Evolutionary conservation across 1,140 invertebrate species (phyloP).

Genomic region (Ips nitidus): DNA sequence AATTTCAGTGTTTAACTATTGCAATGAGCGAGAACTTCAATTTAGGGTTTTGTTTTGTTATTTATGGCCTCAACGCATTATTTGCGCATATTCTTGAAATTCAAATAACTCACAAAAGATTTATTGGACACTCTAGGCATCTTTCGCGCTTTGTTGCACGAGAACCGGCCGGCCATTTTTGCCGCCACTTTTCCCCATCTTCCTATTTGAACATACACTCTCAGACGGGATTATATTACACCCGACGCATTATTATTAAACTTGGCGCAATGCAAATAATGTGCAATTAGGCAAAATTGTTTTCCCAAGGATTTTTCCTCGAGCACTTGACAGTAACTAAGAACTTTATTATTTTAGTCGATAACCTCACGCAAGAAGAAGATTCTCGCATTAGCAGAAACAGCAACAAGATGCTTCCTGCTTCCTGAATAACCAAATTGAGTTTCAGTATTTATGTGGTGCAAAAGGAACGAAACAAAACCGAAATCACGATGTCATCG

Average conservation of each 20-base stretch:
- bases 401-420: neutral
- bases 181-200: neutral
- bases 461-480: conserved; percentile 22
- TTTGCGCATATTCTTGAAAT: conserved; percentile 18
- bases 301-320: neutral
- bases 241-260: neutral
- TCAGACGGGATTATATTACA: no score
- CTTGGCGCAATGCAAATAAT: neutral
- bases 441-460: neutral
- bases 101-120: conserved; percentile 20
- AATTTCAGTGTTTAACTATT: no score
- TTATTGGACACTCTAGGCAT: conserved; percentile 21
- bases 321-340: neutral
- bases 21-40: neutral
- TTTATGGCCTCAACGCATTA: conserved; percentile 6
- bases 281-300: neutral
- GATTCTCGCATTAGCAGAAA: neutral
- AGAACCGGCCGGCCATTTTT: conserved; percentile 11
- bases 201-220: neutral
- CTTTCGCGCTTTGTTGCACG: conserved; percentile 17
- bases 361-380: no score
- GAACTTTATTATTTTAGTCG: neutral
- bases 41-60: conserved; percentile 10
- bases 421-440: neutral
- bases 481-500: conserved; percentile 39